Evolutionary conservation across 2,113 vertebrate species (phyloP), one percentile per base, ranked within the genome.

Genomic region (Arenaria interpres): DNA sequence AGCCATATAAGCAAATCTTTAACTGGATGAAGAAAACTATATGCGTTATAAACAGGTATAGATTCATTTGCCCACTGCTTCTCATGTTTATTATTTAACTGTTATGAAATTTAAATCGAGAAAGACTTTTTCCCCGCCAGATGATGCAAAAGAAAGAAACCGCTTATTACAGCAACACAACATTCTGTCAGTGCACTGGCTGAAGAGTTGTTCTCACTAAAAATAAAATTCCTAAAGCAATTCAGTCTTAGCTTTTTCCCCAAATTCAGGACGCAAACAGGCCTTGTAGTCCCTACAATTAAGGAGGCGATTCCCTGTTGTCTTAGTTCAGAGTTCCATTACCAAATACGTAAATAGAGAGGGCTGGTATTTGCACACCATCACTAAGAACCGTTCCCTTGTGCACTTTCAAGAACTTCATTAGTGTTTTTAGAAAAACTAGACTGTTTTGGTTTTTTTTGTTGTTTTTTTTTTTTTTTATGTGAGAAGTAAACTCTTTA

Each of bases 151-250:
- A 83, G 8, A 60, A 73, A 43, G 7, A 71, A 92, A 57, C 3
- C 0, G 0, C 5, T 16, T 35, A 8, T 8, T 27, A 68, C 3
- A 69, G n/a, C 35, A 86, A 33, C 6, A 48, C 8, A 62, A 60
- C 5, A 9, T 37, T 69, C 45, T 75, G 64, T 43, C 48, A 72
- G 23, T 18, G 14, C 16, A 77, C 1, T 67, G 50, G 41, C 4
- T 25, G 14, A 86, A 77, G 14, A 77, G 10, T 4, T 78, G n/a
- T 24, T 63, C 51, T 64, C 39, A 71, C 5, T 19, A 6, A 54
- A 43, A 18, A 91, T 15, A 43, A 63, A 27, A 63, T 72, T 91
- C 51, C 33, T 64, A 13, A 6, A 9, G 30, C 25, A 85, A 63
- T 51, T 84, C 46, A 48, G 24, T 43, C n/a, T 64, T 12, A 32